Conservation (phyloP, 2,113 vertebrate genomes). For the Hemicordylus capensis region DNA sequence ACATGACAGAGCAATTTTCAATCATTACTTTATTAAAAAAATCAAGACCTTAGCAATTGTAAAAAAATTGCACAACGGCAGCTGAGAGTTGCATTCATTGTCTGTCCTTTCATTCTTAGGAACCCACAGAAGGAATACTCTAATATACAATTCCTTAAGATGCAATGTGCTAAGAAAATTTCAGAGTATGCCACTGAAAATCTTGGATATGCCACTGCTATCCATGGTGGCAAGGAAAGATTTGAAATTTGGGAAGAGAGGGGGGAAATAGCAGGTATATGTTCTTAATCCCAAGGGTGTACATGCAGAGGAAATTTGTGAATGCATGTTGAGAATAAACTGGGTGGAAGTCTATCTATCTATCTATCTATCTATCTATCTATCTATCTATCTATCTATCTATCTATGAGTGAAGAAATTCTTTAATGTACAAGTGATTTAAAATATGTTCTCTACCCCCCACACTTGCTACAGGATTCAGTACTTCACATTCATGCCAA, state of each 20-base stretch:
- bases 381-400: no score
- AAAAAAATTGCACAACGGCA: conserved; percentile 21
- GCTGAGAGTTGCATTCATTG: conserved; percentile 25
- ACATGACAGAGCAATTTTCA: conserved; percentile 8
- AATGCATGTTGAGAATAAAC: neutral
- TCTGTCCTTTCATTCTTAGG: no score
- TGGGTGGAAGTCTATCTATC: neutral
- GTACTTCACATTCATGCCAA: neutral
- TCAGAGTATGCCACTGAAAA: neutral
- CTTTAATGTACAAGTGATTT: neutral
- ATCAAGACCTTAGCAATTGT: conserved; percentile 9
- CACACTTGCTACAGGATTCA: neutral
- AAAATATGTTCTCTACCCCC: no score
- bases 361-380: no score
- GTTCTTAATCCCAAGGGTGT: neutral
- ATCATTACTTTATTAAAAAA: no score
- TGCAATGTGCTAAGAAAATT: neutral
- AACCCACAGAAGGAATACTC: neutral
- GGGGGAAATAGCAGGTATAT: neutral
- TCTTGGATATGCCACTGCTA: conserved; percentile 40
- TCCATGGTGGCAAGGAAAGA: conserved; percentile 27
- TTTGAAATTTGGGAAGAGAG: conserved; percentile 14
- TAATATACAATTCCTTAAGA: conserved; percentile 25
- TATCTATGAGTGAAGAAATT: no score
- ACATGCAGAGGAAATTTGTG: neutral